phyloP scores from a whole-genome alignment of 2,888 invertebrate genomes.

The Hypomecis punctinalis region DNA sequence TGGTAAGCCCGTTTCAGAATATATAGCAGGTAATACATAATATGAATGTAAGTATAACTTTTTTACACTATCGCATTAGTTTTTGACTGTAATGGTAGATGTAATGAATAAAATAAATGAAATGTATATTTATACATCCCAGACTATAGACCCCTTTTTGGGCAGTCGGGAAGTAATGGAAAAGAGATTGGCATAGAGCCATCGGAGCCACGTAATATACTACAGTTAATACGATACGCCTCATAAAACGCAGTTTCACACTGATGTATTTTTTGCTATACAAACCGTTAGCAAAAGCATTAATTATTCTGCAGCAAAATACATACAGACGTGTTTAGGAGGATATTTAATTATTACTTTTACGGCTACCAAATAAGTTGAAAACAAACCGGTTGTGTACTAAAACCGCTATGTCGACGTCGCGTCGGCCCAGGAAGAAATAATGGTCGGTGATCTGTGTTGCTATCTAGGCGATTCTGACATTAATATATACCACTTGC shows the following conservation, averaged over 20 bases:
- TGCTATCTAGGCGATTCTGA: slow-evolving; percentile 4
- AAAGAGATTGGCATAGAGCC: no score
- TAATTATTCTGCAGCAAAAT: slow-evolving; percentile 30
- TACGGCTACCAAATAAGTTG: slow-evolving; percentile 50
- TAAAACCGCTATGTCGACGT: slow-evolving; percentile 44
- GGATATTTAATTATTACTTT: slow-evolving; percentile 53
- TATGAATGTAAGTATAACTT: no score
- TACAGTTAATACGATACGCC: neutral
- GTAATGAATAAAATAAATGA: no score
- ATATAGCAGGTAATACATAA: no score
- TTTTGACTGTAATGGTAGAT: no score
- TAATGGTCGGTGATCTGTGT: slow-evolving; percentile 28
- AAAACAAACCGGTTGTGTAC: slow-evolving; percentile 52
- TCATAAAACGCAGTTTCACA: slow-evolving; percentile 8
- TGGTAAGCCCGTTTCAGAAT: no score
- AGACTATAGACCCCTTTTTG: no score
- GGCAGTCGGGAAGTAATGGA: no score
- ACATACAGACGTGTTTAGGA: slow-evolving; percentile 45
- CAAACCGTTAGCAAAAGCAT: slow-evolving; percentile 39
- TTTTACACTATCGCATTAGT: no score
- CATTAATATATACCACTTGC: neutral
- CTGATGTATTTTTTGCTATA: slow-evolving; percentile 29
- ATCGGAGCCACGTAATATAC: neutral
- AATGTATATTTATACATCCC: no score
- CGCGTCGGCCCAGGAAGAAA: slow-evolving; percentile 15